Base-by-base conservation (phyloP, 2,113 vertebrate species). In the Antechinus stuartii region DNA sequence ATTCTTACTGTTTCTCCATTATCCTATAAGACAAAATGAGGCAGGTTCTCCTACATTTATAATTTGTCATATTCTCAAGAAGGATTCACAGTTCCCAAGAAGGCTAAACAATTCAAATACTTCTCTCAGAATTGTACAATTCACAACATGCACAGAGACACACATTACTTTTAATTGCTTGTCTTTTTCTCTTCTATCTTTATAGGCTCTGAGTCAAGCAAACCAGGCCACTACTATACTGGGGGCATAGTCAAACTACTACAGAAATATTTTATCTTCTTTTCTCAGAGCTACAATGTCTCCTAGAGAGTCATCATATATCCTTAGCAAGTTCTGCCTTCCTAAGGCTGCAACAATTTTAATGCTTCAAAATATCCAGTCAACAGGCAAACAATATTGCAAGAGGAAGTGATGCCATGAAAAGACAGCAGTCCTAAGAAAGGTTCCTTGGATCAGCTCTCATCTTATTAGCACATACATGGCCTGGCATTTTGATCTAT, bases 311-410 rank as follows among this genome's bases (percentile, higher is more conserved):
- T 93, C 46, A 93, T 35, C 19, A 84, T 84, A 84, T 84, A 84
- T n/a, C 19, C 16, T n/a, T 61, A n/a, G 61, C 42, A 90, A 84
- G 90, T 53, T 92, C n/a, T 91, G 89, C 89, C 52, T 95, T 93
- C 52, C 55, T 46, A 91, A 54, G 76, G 30, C 42, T 47, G n/a
- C 89, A 89, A 16, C 8, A 7, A 93, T 89, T 68, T 61, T 54
- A 95, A 47, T 55, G 68, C 27, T 68, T 27, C 54, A 94, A 35
- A 76, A 76, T n/a, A 76, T 6, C 35, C 14, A 76, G 61, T 76
- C 61, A 76, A 68, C 1, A 76, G 61, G 61, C 30, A 76, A 76
- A 76, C 30, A n/a, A 68, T 9, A 76, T 76, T 76, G 12, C 61
- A n/a, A 76, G 6, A 76, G 61, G 61, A 76, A 76, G 61, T n/a